Evolutionary conservation across 2,113 vertebrate species (phyloP).

Genomic region (Delphinus delphis): DNA sequence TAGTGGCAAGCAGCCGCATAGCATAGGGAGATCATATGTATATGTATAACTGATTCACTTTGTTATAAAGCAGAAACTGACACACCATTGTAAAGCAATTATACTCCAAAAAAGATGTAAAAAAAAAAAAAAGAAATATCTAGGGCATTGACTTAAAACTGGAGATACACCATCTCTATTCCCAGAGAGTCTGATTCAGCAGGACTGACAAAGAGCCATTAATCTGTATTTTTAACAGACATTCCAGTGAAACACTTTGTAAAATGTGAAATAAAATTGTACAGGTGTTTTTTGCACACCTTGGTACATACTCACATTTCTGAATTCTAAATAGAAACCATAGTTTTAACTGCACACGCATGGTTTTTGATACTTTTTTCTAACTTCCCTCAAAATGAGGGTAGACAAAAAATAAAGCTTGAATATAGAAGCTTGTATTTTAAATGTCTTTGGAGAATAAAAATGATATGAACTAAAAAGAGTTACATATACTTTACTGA

Average conservation of each 20-base stretch:
- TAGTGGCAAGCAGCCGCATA: no score
- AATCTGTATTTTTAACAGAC: slow-evolving; percentile 11
- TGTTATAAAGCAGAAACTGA: no score
- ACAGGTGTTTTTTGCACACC: background rate
- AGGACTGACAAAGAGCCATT: background rate
- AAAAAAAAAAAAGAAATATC: background rate
- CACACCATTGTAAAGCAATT: no score
- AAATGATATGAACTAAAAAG: slow-evolving; percentile 16
- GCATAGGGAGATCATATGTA: no score
- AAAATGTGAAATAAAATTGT: slow-evolving; percentile 22
- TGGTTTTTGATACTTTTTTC: background rate
- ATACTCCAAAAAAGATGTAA: no score
- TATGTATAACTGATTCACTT: no score
- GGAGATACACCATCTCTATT: background rate
- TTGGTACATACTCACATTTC: background rate
- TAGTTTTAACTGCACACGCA: background rate
- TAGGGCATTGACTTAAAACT: slow-evolving; percentile 8
- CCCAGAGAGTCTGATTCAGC: slow-evolving; percentile 2
- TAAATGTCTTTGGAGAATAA: slow-evolving; percentile 17
- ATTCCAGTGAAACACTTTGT: background rate
- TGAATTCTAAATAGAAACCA: background rate
- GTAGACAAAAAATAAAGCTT: background rate
- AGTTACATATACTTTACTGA: background rate
- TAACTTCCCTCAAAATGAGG: background rate
- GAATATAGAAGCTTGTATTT: background rate